These are phyloP conservation scores for Brenthis daphne DNA, from an alignment of 2,888 invertebrate genomes.

Conservation along the genomic window DNA sequence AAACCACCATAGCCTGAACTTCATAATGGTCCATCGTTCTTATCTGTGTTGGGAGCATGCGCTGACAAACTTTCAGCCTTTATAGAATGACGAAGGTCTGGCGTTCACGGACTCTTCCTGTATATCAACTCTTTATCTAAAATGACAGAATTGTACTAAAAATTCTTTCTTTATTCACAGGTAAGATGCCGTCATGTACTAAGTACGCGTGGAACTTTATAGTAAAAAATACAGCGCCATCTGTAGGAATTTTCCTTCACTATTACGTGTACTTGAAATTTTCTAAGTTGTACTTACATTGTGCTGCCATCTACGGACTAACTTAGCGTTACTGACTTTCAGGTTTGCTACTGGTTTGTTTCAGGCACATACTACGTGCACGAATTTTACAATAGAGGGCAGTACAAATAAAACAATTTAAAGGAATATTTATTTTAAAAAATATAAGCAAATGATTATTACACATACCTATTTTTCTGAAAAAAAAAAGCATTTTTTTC, in stretches of 20 bases:
- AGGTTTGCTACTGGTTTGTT: neutral
- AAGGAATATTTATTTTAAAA: no score
- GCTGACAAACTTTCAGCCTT: no score
- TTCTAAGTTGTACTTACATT: neutral
- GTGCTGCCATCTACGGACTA: slow-evolving; percentile 17
- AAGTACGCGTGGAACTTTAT: neutral
- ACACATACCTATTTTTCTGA: neutral
- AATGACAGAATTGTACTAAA: no score
- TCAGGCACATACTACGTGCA: neutral
- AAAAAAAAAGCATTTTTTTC: neutral
- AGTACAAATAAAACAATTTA: neutral
- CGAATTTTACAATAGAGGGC: slow-evolving; percentile 11
- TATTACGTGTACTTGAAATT: neutral
- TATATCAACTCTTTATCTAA: no score
- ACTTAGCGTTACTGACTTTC: neutral
- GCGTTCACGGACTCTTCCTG: no score
- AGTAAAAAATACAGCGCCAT: slow-evolving; percentile 20
- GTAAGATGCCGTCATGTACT: slow-evolving; percentile 15
- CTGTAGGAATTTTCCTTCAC: slow-evolving; percentile 15
- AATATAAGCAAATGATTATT: no score
- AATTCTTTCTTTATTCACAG: slow-evolving; percentile 26
- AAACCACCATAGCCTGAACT: no score
- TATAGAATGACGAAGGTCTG: no score
- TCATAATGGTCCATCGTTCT: no score
- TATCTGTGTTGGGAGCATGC: no score